Conservation (phyloP, 1,140 invertebrate genomes). For the Drosophila seguyi region DNA sequence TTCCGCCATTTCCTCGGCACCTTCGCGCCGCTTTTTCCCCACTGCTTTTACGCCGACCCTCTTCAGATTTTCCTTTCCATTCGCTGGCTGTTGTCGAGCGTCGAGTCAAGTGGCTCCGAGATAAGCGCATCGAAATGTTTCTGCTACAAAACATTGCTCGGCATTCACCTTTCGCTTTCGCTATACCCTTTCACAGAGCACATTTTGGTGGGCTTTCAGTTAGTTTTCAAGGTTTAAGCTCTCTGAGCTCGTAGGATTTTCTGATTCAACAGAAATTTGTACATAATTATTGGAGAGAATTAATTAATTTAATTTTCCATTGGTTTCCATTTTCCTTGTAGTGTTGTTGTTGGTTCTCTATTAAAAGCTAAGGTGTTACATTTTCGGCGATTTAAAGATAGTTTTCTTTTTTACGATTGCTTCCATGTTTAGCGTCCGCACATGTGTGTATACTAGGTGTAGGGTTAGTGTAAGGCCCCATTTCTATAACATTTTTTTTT, state of each 20-base stretch:
- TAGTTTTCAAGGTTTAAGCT: background rate
- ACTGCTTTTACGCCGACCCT: background rate
- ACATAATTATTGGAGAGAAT: background rate
- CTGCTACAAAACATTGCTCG: conserved; percentile 45
- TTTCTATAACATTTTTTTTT: conserved; percentile 58
- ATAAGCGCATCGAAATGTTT: conserved; percentile 77
- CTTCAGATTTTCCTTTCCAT: conserved; percentile 21
- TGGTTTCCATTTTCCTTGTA: background rate
- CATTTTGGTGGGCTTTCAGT: background rate
- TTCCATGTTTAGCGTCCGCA: background rate
- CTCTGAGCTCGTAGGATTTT: no score
- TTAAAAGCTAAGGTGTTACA: background rate
- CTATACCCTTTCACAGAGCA: background rate
- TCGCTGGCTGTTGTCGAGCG: conserved; percentile 41
- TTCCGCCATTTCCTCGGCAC: conserved; percentile 43
- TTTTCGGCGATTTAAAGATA: background rate
- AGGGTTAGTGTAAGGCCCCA: background rate
- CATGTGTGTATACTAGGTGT: conserved; percentile 22
- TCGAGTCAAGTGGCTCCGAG: conserved; percentile 70
- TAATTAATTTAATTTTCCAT: no score
- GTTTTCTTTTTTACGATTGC: background rate
- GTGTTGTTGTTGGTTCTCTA: background rate
- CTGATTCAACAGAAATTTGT: background rate
- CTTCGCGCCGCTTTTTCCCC: conserved; percentile 26
- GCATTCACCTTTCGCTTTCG: conserved; percentile 13